Evolutionary conservation across 2,113 vertebrate species (phyloP), one percentile per base, ranked within the genome.

Genomic region (Dasyprocta punctata): DNA sequence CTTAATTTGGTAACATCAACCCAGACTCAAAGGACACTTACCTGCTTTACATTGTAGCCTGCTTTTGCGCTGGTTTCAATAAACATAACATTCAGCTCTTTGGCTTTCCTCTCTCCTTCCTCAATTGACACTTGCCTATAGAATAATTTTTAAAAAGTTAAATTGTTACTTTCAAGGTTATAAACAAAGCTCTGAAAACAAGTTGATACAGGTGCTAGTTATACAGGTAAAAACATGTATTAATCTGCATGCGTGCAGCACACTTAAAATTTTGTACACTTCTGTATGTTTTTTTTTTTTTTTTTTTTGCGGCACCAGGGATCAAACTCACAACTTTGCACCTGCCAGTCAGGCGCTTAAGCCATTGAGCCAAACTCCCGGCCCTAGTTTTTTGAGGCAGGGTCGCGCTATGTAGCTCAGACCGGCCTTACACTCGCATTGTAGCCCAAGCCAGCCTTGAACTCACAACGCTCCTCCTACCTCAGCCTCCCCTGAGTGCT

Each of bases 11-110:
- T 84, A 90, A 90, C 75, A 65, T 80, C 26, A 61, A 93, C 14
- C 14, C 80, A 96, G 19, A 95, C 24, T 38, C 36, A 56, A n/a
- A 33, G 0, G 61, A 69, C 20, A 98, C 99, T 99, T 98, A 99
- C 99, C 99, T 99, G 99, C 98, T 99, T 99, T 88, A 99, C 99
- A 49, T 99, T 99, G 99, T 99, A 99, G 98, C 99, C 99, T 33
- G 99, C 99, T 99, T 99, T 99, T 96, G 99, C 99, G 98, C 99
- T 99, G 98, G 99, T 99, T 99, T 99, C 99, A 97, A 99, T 99
- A 99, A 99, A 99, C 99, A 99, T 99, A 98, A 99, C 99, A 99
- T 99, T 99, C 98, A 99, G 99, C 99, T 99, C 99, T 99, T 99
- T 99, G 99, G 99, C 99, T 99, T 99, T 99, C 98, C 99, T 99